Conservation (phyloP, 2,797 vertebrate species). For the Pelodytes ibericus region DNA sequence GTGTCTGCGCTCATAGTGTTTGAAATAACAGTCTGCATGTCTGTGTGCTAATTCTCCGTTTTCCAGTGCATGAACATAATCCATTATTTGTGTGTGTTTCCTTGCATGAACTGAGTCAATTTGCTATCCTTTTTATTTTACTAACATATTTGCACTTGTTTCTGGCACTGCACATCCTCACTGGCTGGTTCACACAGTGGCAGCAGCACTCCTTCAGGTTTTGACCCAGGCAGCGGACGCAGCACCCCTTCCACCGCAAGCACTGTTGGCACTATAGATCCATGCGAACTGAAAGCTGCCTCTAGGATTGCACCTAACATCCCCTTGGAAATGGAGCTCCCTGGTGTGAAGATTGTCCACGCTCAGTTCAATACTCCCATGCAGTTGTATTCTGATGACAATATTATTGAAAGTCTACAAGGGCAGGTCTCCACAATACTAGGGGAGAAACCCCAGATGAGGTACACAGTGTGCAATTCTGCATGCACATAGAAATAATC, state of each 20-base stretch:
- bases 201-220: constrained; percentile 74
- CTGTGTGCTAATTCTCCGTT: not conserved
- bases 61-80: not conserved
- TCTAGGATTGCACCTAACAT: constrained; percentile 78
- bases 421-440: constrained; percentile 81
- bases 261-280: constrained; percentile 74
- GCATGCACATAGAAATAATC: not conserved
- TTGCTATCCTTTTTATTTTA: constrained; percentile 52
- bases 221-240: constrained; percentile 74
- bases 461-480: constrained; percentile 66
- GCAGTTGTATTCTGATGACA: constrained; percentile 82
- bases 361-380: constrained; percentile 81
- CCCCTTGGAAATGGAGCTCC: constrained; percentile 79
- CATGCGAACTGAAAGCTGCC: constrained; percentile 72
- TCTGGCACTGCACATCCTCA: constrained; percentile 50
- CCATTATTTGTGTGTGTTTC: no score
- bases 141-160: constrained; percentile 63
- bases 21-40: not conserved
- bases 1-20: not conserved
- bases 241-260: constrained; percentile 75
- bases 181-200: constrained; percentile 67
- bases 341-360: constrained; percentile 78
- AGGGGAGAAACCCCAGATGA: constrained; percentile 72
- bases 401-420: constrained; percentile 80
- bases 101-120: no score